These are phyloP conservation scores for Denticeps clupeoides DNA, from an alignment of 2,797 vertebrate species.

Conservation along the genomic window DNA sequence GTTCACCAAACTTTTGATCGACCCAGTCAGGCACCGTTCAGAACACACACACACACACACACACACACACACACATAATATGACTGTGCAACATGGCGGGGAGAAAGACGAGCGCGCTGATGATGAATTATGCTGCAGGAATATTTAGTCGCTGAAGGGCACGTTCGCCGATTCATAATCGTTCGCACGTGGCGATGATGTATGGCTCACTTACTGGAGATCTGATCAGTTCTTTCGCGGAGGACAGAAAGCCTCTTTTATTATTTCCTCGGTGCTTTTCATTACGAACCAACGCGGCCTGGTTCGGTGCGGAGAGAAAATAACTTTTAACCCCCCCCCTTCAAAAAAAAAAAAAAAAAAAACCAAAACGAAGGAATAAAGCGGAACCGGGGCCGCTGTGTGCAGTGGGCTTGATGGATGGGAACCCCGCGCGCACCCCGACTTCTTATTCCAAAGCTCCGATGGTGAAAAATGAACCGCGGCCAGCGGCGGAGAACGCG, in stretches of 20 bases:
- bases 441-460: no score
- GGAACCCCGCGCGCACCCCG: no score
- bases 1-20: no score
- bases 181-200: conserved; percentile 75
- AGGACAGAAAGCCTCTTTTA: conserved; percentile 29
- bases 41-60: not conserved
- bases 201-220: conserved; percentile 74
- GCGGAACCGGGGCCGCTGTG: no score
- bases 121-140: conserved; percentile 71
- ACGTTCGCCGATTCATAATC: conserved; percentile 75
- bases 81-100: conserved; percentile 51
- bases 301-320: no score
- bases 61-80: conserved; percentile 23
- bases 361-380: no score
- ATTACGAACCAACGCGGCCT: conserved; percentile 30
- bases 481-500: no score
- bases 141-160: conserved; percentile 69
- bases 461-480: no score
- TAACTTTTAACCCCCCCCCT: no score
- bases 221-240: conserved; percentile 72
- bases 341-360: no score
- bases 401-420: no score
- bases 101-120: conserved; percentile 48
- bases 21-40: not conserved
- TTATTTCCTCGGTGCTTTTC: conserved; percentile 28